A percentile compares a stretch with the other conserved stretches of the same genome.
phyloP scores from a whole-genome alignment of 2,888 invertebrate genomes.

The Parelbella ahira region DNA sequence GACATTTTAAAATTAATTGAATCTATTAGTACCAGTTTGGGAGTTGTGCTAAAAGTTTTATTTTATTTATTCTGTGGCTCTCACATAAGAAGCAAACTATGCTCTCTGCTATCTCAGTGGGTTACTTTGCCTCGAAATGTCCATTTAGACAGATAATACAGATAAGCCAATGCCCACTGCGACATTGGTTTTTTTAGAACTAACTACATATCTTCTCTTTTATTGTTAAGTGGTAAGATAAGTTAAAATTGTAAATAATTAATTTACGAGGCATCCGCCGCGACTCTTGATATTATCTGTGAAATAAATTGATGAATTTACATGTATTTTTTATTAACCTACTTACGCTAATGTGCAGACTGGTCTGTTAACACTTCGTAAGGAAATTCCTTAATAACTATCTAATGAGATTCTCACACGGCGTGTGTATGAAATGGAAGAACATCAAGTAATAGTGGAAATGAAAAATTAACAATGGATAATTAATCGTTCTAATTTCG shows the following conservation, averaged over 20 bases:
- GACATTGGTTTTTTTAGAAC: slow-evolving; percentile 12
- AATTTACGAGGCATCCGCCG: slow-evolving; percentile 6
- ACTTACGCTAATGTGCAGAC: slow-evolving; percentile 1
- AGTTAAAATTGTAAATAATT: slow-evolving; percentile 20
- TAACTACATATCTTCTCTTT: no score
- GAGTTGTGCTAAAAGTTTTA: slow-evolving; percentile 1
- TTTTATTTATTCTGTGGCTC: slow-evolving; percentile 10
- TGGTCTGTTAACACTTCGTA: no score
- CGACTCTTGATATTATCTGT: slow-evolving; percentile 9
- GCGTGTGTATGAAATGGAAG: no score
- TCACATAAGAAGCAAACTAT: slow-evolving; percentile 15
- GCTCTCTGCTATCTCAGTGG: slow-evolving; percentile 25
- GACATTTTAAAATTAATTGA: slow-evolving; percentile 1
- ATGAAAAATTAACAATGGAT: slow-evolving; percentile 2
- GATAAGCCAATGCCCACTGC: slow-evolving; percentile 1
- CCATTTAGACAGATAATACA: slow-evolving; percentile 21
- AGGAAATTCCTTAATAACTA: not conserved
- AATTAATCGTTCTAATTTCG: no score
- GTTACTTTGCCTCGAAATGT: slow-evolving; percentile 18
- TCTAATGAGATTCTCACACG: slow-evolving; percentile 1
- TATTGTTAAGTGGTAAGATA: slow-evolving; percentile 11
- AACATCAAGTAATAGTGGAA: no score
- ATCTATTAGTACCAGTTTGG: no score
- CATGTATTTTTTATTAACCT: slow-evolving; percentile 10
- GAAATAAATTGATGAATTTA: slow-evolving; percentile 18